Conservation (phyloP, 2,888 invertebrate genomes). For the Germaria angustata region DNA sequence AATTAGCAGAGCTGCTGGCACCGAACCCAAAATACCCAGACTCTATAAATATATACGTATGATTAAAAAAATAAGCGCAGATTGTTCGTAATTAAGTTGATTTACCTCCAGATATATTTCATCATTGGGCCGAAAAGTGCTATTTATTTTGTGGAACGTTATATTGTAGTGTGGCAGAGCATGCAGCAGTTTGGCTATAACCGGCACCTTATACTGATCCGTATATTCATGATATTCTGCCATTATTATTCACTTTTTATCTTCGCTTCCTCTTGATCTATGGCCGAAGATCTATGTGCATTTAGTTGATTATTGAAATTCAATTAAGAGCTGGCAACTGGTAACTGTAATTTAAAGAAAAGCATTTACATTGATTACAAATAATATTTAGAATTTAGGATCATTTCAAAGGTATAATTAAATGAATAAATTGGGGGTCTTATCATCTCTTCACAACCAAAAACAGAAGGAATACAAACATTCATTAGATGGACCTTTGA, state of each 20-base stretch:
- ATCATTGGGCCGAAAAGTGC: slow-evolving; percentile 93
- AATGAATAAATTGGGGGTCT: too few species aligned
- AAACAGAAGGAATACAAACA: too few species aligned
- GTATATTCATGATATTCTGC: slow-evolving; percentile 81
- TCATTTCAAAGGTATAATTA: too few species aligned
- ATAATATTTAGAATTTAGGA: too few species aligned
- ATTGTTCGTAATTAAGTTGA: neutral
- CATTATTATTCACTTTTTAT: slow-evolving; percentile 70
- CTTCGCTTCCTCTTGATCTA: slow-evolving; percentile 20
- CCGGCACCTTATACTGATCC: slow-evolving; percentile 90
- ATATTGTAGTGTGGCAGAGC: slow-evolving; percentile 95
- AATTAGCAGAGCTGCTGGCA: slow-evolving; percentile 96
- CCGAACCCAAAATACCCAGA: slow-evolving; percentile 93
- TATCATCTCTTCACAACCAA: too few species aligned
- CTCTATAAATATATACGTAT: slow-evolving; percentile 83
- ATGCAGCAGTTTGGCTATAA: slow-evolving; percentile 92
- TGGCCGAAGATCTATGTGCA: slow-evolving; percentile 26
- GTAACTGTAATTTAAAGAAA: neutral
- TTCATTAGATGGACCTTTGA: too few species aligned
- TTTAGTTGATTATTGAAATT: slow-evolving; percentile 1
- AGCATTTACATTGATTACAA: too few species aligned
- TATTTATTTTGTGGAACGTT: slow-evolving; percentile 93
- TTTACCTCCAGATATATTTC: slow-evolving; percentile 93
- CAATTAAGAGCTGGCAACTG: neutral
- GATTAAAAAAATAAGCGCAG: neutral